A percentile compares a stretch with the other conserved stretches of the same genome.
phyloP scores from a whole-genome alignment of 2,888 invertebrate genomes.

The Dicycla oo region DNA sequence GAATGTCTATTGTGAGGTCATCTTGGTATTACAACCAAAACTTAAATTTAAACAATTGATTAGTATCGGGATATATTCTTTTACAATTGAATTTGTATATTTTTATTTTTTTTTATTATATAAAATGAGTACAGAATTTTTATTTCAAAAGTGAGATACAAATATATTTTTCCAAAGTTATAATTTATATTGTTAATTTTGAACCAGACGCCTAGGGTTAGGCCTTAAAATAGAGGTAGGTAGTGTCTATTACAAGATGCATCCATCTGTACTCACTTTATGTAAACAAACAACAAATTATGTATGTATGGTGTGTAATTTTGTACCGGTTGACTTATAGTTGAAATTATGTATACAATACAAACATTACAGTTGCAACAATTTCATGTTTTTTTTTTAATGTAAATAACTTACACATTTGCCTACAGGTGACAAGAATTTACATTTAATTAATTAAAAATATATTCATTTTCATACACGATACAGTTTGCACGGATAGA shows the following conservation, averaged over 20 bases:
- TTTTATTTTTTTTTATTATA: conserved; percentile 56
- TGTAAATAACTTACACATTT: conserved; percentile 60
- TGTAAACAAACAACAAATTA: conserved; percentile 51
- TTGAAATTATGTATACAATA: conserved; percentile 63
- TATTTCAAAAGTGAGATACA: conserved; percentile 65
- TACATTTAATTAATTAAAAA: conserved; percentile 62
- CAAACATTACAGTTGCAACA: conserved; percentile 66
- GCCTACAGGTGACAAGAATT: conserved; percentile 67
- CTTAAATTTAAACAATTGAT: conserved; percentile 69
- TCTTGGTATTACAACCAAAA: conserved; percentile 84
- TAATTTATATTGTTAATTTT: conserved; percentile 67
- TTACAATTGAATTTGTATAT: conserved; percentile 60
- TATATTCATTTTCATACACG: conserved; percentile 63
- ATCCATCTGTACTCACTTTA: conserved; percentile 75
- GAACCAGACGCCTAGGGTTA: conserved; percentile 71
- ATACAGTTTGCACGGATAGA: conserved; percentile 63
- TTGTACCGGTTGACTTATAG: conserved; percentile 62
- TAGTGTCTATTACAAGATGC: conserved; percentile 67
- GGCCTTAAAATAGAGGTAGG: conserved; percentile 76
- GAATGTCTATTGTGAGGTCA: conserved; percentile 86
- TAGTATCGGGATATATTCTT: conserved; percentile 63
- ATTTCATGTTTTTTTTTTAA: conserved; percentile 63
- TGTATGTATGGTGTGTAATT: conserved; percentile 51
- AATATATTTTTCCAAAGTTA: conserved; percentile 75
- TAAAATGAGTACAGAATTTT: conserved; percentile 79